Percentiles rank a stretch among this genome's conserved stretches.
phyloP scores from a whole-genome alignment of 2,888 invertebrate species.

The Drosophila mayaguana region DNA sequence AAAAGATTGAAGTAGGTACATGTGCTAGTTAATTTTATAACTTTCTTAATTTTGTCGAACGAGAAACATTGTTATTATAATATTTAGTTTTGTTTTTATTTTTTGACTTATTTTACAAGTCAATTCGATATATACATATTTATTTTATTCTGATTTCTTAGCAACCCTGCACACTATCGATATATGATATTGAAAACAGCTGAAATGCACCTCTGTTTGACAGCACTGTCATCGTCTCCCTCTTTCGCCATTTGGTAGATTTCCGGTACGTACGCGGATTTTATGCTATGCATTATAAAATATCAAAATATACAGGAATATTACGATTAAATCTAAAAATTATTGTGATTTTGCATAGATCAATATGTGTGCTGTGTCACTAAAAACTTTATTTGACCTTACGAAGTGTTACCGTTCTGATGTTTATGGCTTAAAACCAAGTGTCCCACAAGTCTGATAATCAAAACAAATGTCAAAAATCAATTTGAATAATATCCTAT shows the following conservation, averaged over 20 bases:
- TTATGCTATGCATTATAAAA: slow-evolving; percentile 57
- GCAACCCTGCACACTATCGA: slow-evolving; percentile 52
- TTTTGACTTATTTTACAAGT: slow-evolving; percentile 46
- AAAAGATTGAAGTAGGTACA: slow-evolving; percentile 34
- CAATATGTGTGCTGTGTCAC: slow-evolving; percentile 22
- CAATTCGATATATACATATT: slow-evolving; percentile 25
- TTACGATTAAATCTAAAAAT: slow-evolving; percentile 35
- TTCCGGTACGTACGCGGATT: slow-evolving; percentile 85
- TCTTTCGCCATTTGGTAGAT: slow-evolving; percentile 85
- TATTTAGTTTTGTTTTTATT: slow-evolving; percentile 37
- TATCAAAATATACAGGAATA: slow-evolving; percentile 54
- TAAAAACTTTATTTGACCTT: slow-evolving; percentile 7
- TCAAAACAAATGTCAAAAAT: slow-evolving; percentile 58
- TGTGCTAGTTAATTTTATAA: slow-evolving; percentile 58
- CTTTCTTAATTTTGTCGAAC: slow-evolving; percentile 17
- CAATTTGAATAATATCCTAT: slow-evolving; percentile 9
- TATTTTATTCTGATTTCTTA: slow-evolving; percentile 6
- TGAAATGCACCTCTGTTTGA: slow-evolving; percentile 44
- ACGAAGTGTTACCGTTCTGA: slow-evolving; percentile 47
- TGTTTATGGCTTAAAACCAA: slow-evolving; percentile 71
- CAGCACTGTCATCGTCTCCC: slow-evolving; percentile 68
- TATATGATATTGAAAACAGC: slow-evolving; percentile 10
- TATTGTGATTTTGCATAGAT: slow-evolving; percentile 36
- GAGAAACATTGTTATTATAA: slow-evolving; percentile 46
- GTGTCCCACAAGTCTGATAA: slow-evolving; percentile 18